Evolutionary conservation across 2,888 invertebrate species (phyloP), one percentile per base, ranked within the genome.

Genomic region (Agonopterix subpropinquella): DNA sequence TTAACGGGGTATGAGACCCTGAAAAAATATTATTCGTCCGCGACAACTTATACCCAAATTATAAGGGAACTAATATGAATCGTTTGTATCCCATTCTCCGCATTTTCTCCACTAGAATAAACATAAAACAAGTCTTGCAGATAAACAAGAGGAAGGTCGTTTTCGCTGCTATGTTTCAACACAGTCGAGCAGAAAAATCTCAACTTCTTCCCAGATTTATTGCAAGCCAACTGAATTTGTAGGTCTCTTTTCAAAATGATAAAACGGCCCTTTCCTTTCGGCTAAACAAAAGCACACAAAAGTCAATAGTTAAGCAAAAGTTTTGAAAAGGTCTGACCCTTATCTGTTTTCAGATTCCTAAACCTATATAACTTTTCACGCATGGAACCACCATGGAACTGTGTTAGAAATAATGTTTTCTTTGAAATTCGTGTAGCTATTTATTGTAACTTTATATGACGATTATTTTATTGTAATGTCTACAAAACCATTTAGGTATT

Each of bases 261-360:
- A 54, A 53, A 53, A 52, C 47, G 49, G 48, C 43, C 45, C 44
- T 47, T 47, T 37, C 49, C 44, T 47, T 45, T 28, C 39, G 9
- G 39, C 39, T 47, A 55, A 54, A 56, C 56, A 57, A 54, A 59
- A 55, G 56, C 46, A 55, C 53, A 56, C 56, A 57, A 54, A 59
- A 55, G 56, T 55, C 52, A 57, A 53, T 51, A 54, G 52, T 52
- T 57, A 52, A 53, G 49, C 45, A 44, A 50, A 54, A 57, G 56
- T 59, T 56, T 54, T 52, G 50, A 50, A 53, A 53, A 50, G 50
- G 49, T 39, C n/a, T 44, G 52, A 52, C 56, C 55, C 50, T 50
- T 50, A 10, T 45, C 13, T 37, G 37, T 37, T 45, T 36, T 9
- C 36, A 10, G 45, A 36, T 45, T 45, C 45, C 45, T 28, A 28